Conservation (phyloP, 2,888 invertebrate species). For the Patella depressa region DNA sequence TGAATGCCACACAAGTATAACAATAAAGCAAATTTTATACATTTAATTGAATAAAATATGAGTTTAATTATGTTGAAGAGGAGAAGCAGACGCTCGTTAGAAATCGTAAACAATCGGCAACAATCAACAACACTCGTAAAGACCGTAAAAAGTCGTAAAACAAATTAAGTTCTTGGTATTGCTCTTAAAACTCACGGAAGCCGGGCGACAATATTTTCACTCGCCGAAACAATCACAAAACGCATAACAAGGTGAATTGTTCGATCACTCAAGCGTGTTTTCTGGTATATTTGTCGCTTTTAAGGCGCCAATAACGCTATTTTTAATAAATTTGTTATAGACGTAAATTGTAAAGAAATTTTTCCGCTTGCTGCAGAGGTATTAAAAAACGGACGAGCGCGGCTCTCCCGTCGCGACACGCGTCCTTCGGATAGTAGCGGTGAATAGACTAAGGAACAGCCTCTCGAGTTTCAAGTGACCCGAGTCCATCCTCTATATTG, state of each 20-base stretch:
- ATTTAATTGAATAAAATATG: too few relatives aligned
- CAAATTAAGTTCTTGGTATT: not conserved
- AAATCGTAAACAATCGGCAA: slow-evolving; percentile 1
- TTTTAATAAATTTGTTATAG: slow-evolving; percentile 5
- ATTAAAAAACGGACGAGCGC: not conserved
- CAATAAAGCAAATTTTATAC: too few relatives aligned
- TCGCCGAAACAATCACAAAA: not conserved
- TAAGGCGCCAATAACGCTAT: not conserved
- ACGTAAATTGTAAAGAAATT: not conserved
- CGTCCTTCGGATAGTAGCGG: not conserved
- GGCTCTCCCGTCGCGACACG: slow-evolving; percentile 8
- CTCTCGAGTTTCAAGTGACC: not conserved
- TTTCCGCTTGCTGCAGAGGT: slow-evolving; percentile 2
- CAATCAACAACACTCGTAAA: not conserved
- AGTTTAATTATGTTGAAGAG: too few relatives aligned
- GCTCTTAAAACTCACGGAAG: not conserved
- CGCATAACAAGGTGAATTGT: not conserved
- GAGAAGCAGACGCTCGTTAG: not conserved
- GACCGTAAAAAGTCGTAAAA: not conserved
- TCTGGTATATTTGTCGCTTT: not conserved
- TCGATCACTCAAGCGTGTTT: not conserved
- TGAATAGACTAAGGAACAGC: not conserved
- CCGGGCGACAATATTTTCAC: slow-evolving; percentile 4
- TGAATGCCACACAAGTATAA: too few relatives aligned
- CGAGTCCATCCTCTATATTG: slow-evolving; percentile 5